phyloP scores from a whole-genome alignment of 2,888 invertebrate genomes.

The Gymnosoma rotundatum region DNA sequence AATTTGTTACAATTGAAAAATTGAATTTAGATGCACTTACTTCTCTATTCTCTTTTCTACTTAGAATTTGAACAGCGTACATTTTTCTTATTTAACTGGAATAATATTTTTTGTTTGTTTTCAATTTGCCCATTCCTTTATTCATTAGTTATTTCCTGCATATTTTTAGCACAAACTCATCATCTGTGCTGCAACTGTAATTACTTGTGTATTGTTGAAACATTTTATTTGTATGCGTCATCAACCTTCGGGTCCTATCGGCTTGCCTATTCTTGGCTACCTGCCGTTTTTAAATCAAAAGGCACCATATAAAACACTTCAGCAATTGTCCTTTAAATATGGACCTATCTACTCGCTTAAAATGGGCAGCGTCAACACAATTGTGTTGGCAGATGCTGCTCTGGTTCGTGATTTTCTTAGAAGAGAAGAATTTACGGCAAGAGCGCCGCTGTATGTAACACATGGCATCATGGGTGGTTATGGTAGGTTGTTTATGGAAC shows the following conservation, averaged over 20 bases:
- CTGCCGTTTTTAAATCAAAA: conserved; percentile 87
- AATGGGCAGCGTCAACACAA: conserved; percentile 89
- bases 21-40: too few species aligned
- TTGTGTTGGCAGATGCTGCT: conserved; percentile 89
- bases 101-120: too few species aligned
- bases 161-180: conserved; percentile 33
- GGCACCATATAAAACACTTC: conserved; percentile 88
- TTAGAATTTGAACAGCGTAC: too few species aligned
- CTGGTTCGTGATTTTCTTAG: conserved; percentile 88
- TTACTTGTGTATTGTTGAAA: conserved; percentile 15
- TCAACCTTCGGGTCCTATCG: conserved; percentile 88
- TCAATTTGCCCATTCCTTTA: background rate
- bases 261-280: conserved; percentile 90
- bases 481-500: conserved; percentile 84
- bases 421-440: conserved; percentile 87
- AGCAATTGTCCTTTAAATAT: conserved; percentile 86
- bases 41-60: too few species aligned
- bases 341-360: conserved; percentile 89
- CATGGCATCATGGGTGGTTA: conserved; percentile 94
- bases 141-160: background rate
- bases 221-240: conserved; percentile 53
- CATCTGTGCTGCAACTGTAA: conserved; percentile 30
- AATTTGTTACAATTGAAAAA: too few species aligned
- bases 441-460: conserved; percentile 91
- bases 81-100: too few species aligned